Evolutionary conservation across 1,140 invertebrate genomes (phyloP), one percentile per base, ranked within the genome.

Genomic region (Tetraneura akinire): DNA sequence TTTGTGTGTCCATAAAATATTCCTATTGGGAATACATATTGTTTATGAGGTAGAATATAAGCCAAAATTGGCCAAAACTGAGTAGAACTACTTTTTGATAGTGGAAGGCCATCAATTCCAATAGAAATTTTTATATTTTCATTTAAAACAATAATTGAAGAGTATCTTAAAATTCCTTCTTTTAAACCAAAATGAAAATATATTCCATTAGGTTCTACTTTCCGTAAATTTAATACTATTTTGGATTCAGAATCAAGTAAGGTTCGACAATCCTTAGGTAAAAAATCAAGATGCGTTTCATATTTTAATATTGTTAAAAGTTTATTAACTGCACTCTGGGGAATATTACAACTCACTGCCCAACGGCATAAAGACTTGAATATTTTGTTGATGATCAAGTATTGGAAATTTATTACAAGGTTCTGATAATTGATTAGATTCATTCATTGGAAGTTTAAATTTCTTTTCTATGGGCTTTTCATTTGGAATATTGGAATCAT

Each of bases 61-160:
- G 53, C 53, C 53, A 57, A 57, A 57, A 57, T 57, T 23, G 21
- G 11, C 53, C 21, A 3, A n/a, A n/a, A n/a, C n/a, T n/a, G n/a
- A n/a, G n/a, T n/a, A n/a, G 53, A 57, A 57, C 53, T 57, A 23
- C 21, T 57, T 23, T 57, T 57, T 21, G n/a, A 57, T 57, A 57
- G 13, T 11, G 53, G 53, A 21, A 57, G 53, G 3, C 53, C 21
- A 0, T 57, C 53, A 57, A 57, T 21, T 57, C 53, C 53, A 23
- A 57, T 21, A 10, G 21, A n/a, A 57, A 57, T 57, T 2, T 23
- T 57, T 57, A 57, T 57, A 21, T 11, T 21, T 21, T 26, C 53
- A 23, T 57, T 0, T 13, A 13, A 13, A 3, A 11, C 10, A 57
- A 57, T 21, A 21, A 3, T 57, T 13, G n/a, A 21, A 21, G 53